Conservation (phyloP, 1,140 invertebrate species). For the Leptinotarsa lineolata region DNA sequence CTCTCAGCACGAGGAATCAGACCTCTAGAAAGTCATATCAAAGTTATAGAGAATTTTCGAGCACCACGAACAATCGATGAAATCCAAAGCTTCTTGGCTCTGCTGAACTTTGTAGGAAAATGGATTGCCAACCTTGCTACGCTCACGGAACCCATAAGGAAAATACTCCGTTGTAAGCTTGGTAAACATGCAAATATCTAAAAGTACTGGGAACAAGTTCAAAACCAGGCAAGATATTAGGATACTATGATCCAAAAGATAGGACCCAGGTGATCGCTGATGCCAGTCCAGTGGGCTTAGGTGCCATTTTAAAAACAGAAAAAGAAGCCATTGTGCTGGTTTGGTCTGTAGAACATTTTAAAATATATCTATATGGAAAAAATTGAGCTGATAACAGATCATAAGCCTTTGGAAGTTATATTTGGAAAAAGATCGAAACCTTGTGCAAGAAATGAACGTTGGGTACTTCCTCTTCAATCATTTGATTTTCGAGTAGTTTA, state of each 20-base stretch:
- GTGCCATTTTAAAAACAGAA: slow-evolving; percentile 39
- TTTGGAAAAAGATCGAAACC: too few relatives aligned
- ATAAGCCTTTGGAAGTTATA: too few relatives aligned
- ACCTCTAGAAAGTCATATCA: slow-evolving; percentile 38
- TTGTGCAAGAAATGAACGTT: too few relatives aligned
- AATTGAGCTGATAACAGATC: neutral
- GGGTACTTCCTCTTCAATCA: too few relatives aligned
- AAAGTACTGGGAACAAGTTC: slow-evolving; percentile 42
- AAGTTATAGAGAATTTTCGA: too few relatives aligned
- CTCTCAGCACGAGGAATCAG: too few relatives aligned
- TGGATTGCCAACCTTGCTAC: too few relatives aligned
- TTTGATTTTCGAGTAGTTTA: too few relatives aligned
- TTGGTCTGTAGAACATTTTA: neutral
- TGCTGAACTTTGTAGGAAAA: too few relatives aligned
- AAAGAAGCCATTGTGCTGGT: neutral
- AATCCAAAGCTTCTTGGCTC: too few relatives aligned
- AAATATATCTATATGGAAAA: slow-evolving; percentile 4
- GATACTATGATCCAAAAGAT: slow-evolving; percentile 48
- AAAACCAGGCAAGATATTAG: slow-evolving; percentile 56
- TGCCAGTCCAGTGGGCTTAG: slow-evolving; percentile 56
- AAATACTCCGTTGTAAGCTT: slow-evolving; percentile 41
- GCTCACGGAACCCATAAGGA: neutral
- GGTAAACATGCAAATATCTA: slow-evolving; percentile 50
- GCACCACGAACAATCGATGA: too few relatives aligned
- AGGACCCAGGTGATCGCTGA: slow-evolving; percentile 54